These are phyloP conservation scores for Chloropsis hardwickii DNA, from an alignment of 2,113 vertebrate genomes.

Conservation along the genomic window DNA sequence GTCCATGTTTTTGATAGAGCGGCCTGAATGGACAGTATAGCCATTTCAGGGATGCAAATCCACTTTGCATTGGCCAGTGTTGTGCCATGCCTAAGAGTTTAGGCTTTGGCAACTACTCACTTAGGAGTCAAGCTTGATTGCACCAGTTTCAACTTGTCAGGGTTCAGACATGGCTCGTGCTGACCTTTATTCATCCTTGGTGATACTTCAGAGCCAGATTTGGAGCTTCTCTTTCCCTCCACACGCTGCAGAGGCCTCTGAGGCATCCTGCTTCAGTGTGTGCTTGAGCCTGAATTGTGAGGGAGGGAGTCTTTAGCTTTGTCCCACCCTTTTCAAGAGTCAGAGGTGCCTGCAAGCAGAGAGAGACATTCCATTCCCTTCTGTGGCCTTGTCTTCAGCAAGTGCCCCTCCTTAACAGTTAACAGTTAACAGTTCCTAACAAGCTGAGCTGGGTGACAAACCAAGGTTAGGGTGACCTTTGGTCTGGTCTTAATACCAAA, in stretches of 20 bases:
- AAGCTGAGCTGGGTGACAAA: neutral
- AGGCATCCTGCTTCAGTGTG: neutral
- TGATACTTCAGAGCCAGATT: neutral
- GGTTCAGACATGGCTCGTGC: neutral
- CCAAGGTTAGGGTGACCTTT: neutral
- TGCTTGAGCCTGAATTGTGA: neutral
- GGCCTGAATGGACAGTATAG: neutral
- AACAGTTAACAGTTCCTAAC: neutral
- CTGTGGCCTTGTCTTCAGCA: neutral
- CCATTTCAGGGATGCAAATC: neutral
- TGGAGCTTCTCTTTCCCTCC: neutral
- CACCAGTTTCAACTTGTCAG: neutral
- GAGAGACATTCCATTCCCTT: neutral
- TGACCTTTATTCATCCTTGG: neutral
- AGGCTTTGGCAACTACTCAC: neutral
- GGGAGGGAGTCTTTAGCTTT: neutral
- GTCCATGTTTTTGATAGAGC: neutral
- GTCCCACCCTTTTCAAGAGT: neutral
- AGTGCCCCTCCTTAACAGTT: neutral
- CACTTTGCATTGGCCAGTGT: neutral
- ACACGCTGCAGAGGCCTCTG: neutral
- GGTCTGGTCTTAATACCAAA: neutral
- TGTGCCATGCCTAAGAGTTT: neutral
- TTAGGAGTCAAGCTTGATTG: neutral
- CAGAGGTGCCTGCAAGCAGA: neutral